Conservation (phyloP, 2,797 vertebrate genomes). For the Danio tinwini region DNA sequence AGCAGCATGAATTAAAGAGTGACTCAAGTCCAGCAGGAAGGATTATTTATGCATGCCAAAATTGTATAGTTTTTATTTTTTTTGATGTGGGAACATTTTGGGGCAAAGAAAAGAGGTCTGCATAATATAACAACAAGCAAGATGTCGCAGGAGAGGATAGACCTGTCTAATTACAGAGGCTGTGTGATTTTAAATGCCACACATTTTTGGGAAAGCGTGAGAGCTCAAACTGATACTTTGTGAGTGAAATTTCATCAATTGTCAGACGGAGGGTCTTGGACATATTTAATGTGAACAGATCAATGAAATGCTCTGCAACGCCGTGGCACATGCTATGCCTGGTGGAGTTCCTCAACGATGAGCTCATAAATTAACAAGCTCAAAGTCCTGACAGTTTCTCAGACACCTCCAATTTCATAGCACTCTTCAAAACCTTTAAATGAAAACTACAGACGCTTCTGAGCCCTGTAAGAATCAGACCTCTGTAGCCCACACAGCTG, state of each 20-base stretch:
- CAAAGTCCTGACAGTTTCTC: constrained; percentile 34
- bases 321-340: constrained; percentile 7
- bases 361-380: constrained; percentile 33
- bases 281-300: constrained; percentile 47
- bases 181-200: constrained; percentile 42
- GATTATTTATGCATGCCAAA: constrained; percentile 55
- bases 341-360: constrained; percentile 30
- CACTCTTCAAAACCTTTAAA: constrained; percentile 17
- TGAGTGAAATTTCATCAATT: constrained; percentile 47
- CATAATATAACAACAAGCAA: constrained; percentile 44
- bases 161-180: constrained; percentile 46
- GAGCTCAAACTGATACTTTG: constrained; percentile 29
- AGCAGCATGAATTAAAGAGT: constrained; percentile 52
- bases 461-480: constrained; percentile 12
- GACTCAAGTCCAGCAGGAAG: constrained; percentile 42
- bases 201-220: constrained; percentile 15
- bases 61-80: no score
- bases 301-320: constrained; percentile 35
- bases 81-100: constrained; percentile 39
- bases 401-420: constrained; percentile 32
- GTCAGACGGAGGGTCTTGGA: constrained; percentile 24
- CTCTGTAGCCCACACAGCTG: constrained; percentile 25
- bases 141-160: constrained; percentile 33
- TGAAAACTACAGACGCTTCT: neutral
- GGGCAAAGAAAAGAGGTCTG: constrained; percentile 46